Percentiles rank a stretch among this genome's conserved stretches.
Evolutionary conservation across 2,888 invertebrate species (phyloP).

Genomic region (Sipunculus nudus): DNA sequence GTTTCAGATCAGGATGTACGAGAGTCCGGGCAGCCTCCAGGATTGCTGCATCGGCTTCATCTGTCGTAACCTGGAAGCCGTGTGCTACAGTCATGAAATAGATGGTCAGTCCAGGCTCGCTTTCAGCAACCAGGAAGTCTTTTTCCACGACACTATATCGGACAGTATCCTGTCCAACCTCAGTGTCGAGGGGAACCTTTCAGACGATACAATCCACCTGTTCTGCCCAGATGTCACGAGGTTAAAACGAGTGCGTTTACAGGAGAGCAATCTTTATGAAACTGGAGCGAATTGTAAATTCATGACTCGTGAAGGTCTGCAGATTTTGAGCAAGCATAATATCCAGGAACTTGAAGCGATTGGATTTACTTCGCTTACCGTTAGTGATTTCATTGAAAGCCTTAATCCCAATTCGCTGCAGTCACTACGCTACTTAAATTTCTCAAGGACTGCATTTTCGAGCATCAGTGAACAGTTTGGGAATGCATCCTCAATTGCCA

Average conservation of each 20-base stretch:
- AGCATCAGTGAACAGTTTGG: too few species aligned
- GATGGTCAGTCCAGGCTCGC: conserved; percentile 41
- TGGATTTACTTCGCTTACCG: conserved; percentile 70
- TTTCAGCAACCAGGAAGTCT: conserved; percentile 56
- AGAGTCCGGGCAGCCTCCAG: conserved; percentile 73
- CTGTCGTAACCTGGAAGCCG: conserved; percentile 72
- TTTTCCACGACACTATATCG: conserved; percentile 57
- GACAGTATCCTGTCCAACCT: conserved; percentile 68
- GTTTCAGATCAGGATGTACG: conserved; percentile 73
- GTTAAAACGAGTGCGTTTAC: conserved; percentile 72
- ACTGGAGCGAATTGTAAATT: too few species aligned
- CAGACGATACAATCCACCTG: conserved; percentile 73
- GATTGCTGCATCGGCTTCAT: conserved; percentile 75
- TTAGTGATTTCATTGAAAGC: conserved; percentile 75
- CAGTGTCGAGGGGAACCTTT: conserved; percentile 71
- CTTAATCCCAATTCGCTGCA: too few species aligned
- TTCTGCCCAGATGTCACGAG: conserved; percentile 73
- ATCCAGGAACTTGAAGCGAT: conserved; percentile 73
- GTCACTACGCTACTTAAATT: too few species aligned
- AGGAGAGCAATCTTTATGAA: conserved; percentile 72
- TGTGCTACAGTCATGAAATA: conserved; percentile 64
- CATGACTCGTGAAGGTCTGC: conserved; percentile 72
- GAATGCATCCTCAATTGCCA: too few species aligned
- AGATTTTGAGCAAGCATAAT: conserved; percentile 73
- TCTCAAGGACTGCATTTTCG: too few species aligned